Conservation (phyloP, 2,797 vertebrate genomes). For the Xiphophorus birchmanni region DNA sequence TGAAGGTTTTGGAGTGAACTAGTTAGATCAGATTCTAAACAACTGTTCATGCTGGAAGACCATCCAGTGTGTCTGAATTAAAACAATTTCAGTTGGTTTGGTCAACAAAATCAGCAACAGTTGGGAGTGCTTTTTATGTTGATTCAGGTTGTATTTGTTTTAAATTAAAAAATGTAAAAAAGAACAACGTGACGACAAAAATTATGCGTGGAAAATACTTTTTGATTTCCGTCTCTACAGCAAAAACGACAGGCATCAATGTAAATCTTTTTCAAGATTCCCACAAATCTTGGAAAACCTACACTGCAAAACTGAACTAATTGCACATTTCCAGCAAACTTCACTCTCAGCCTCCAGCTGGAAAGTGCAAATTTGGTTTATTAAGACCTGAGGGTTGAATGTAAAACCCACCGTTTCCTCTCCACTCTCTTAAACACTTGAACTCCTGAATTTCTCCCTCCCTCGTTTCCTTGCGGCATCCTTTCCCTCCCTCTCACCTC, state of each 20-base stretch:
- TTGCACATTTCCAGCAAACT: not conserved
- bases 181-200: not conserved
- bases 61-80: not conserved
- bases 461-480: not conserved
- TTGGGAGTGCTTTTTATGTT: not conserved
- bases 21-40: not conserved
- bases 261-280: not conserved
- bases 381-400: not conserved
- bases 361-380: conserved; percentile 2
- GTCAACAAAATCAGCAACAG: not conserved
- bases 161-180: not conserved
- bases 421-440: conserved; percentile 11
- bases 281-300: not conserved
- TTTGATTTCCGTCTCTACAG: not conserved
- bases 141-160: not conserved
- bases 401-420: conserved; percentile 7
- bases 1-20: not conserved
- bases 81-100: not conserved
- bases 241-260: not conserved
- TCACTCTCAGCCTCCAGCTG: not conserved
- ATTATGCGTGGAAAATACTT: not conserved
- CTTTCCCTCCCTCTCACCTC: conserved; percentile 7
- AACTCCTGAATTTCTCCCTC: conserved; percentile 3
- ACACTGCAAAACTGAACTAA: not conserved
- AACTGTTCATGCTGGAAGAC: not conserved